These are phyloP conservation scores for Cantharis rustica DNA, from an alignment of 2,888 invertebrate genomes.

Conservation along the genomic window DNA sequence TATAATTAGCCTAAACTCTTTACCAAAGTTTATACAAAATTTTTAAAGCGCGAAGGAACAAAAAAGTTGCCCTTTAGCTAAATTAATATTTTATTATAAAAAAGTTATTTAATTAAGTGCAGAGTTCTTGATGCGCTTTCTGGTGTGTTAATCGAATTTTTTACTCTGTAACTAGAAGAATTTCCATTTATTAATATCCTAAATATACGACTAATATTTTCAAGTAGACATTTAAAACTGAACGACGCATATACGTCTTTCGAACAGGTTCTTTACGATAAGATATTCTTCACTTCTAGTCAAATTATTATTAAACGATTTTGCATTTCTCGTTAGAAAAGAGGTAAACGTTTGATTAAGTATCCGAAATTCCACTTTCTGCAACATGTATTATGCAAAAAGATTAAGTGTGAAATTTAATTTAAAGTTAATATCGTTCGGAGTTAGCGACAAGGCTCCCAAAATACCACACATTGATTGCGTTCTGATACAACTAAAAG, in stretches of 20 bases:
- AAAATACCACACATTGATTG: constrained; percentile 32
- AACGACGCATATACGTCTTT: too few species aligned
- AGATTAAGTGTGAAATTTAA: constrained; percentile 27
- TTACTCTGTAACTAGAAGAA: too few species aligned
- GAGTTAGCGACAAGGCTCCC: constrained; percentile 25
- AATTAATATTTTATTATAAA: not conserved
- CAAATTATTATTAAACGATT: not conserved
- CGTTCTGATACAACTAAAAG: constrained; percentile 31
- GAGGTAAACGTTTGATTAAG: not conserved
- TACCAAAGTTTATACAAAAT: not conserved
- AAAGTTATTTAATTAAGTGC: not conserved
- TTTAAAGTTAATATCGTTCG: constrained; percentile 26
- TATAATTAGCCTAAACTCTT: not conserved
- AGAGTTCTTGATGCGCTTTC: not conserved
- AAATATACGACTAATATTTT: too few species aligned
- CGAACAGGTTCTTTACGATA: too few species aligned
- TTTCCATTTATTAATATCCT: too few species aligned
- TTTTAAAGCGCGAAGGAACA: not conserved
- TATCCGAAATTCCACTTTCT: not conserved
- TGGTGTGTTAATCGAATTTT: not conserved
- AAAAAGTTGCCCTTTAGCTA: not conserved
- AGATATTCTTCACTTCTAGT: not conserved
- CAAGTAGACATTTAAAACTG: too few species aligned
- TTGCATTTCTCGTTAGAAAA: not conserved
- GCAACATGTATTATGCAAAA: constrained; percentile 6